These are phyloP conservation scores for Drosophila lutescens DNA, from an alignment of 2,888 invertebrate genomes.

Conservation along the genomic window DNA sequence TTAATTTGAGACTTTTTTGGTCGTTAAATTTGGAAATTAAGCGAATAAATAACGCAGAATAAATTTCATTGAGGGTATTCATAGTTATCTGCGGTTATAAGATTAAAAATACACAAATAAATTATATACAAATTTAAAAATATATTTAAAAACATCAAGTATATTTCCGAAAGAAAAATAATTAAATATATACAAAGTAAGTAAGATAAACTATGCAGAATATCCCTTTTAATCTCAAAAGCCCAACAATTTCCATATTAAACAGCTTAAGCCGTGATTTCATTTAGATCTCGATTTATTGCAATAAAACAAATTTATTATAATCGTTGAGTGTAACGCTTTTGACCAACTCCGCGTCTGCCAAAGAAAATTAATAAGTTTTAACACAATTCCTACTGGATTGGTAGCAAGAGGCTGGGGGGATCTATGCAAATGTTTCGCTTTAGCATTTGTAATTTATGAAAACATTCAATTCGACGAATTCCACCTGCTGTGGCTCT, in stretches of 20 bases:
- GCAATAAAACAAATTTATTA: slow-evolving; percentile 67
- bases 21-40: slow-evolving; percentile 30
- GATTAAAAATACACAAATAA: neutral
- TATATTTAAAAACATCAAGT: too few relatives aligned
- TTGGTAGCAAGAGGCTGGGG: slow-evolving; percentile 19
- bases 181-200: too few relatives aligned
- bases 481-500: slow-evolving; percentile 74
- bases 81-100: too few relatives aligned
- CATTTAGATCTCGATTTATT: slow-evolving; percentile 64
- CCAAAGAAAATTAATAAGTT: slow-evolving; percentile 63
- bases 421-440: slow-evolving; percentile 60
- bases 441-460: slow-evolving; percentile 65
- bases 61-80: slow-evolving; percentile 18
- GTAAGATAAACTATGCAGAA: neutral
- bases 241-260: slow-evolving; percentile 55
- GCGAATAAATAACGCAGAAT: slow-evolving; percentile 37
- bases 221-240: slow-evolving; percentile 23
- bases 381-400: slow-evolving; percentile 54
- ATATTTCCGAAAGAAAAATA: too few relatives aligned
- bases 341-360: slow-evolving; percentile 25
- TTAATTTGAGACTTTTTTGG: slow-evolving; percentile 46
- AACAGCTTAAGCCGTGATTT: slow-evolving; percentile 50
- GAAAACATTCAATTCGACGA: slow-evolving; percentile 53
- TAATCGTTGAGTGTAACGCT: slow-evolving; percentile 39
- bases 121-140: too few relatives aligned